These are phyloP conservation scores for Drosophila sechellia DNA, from an alignment of 1,140 invertebrate species.

Conservation along the genomic window DNA sequence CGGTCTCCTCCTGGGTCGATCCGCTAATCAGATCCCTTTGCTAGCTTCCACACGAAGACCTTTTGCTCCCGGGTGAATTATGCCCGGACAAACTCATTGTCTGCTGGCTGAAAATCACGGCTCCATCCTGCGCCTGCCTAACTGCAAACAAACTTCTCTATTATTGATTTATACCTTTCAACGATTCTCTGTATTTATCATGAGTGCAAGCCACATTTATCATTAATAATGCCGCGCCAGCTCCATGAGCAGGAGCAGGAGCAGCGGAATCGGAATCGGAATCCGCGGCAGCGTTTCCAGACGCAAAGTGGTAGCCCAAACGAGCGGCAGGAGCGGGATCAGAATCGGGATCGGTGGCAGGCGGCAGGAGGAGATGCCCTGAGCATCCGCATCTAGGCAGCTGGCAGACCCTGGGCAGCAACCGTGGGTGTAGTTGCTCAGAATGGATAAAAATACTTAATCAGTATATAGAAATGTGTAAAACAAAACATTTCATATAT, in stretches of 20 bases:
- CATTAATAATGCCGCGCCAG: slow-evolving; percentile 79
- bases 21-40: slow-evolving; percentile 65
- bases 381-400: slow-evolving; percentile 66
- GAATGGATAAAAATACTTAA: not conserved
- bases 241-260: slow-evolving; percentile 25
- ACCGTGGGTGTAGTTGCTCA: slow-evolving; percentile 28
- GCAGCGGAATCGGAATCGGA: slow-evolving; percentile 18
- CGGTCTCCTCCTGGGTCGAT: slow-evolving; percentile 46
- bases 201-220: slow-evolving; percentile 84
- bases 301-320: slow-evolving; percentile 62
- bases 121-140: slow-evolving; percentile 60
- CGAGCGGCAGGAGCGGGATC: slow-evolving; percentile 30
- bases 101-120: slow-evolving; percentile 72
- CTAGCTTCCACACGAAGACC: slow-evolving; percentile 67
- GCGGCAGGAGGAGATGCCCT: slow-evolving; percentile 45
- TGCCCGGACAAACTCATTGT: slow-evolving; percentile 80
- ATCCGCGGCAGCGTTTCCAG: slow-evolving; percentile 27
- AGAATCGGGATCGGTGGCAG: slow-evolving; percentile 7
- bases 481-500: too few relatives aligned
- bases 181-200: slow-evolving; percentile 84
- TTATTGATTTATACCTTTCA: slow-evolving; percentile 84
- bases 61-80: slow-evolving; percentile 75
- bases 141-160: slow-evolving; percentile 83
- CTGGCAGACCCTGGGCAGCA: slow-evolving; percentile 52
- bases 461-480: too few relatives aligned